phyloP scores from a whole-genome alignment of 2,113 vertebrate species.

The Sprattus sprattus region DNA sequence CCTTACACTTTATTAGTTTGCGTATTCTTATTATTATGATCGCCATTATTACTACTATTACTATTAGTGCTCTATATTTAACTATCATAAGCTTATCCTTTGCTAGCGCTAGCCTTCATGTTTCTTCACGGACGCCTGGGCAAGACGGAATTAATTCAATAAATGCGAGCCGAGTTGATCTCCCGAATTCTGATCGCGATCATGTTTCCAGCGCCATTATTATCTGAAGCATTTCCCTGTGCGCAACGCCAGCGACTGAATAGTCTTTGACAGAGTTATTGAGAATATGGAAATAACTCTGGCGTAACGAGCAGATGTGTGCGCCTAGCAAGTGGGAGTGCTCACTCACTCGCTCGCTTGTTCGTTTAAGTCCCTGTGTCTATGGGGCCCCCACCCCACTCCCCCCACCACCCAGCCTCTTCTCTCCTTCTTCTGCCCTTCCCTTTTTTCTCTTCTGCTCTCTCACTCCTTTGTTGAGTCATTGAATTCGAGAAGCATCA shows the following conservation, averaged over 20 bases:
- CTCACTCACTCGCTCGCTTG: slow-evolving; percentile 16
- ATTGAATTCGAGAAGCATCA: slow-evolving; percentile 42
- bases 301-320: slow-evolving; percentile 57
- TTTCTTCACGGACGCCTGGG: not conserved
- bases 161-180: slow-evolving; percentile 30
- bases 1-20: slow-evolving; percentile 39
- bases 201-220: slow-evolving; percentile 42
- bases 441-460: slow-evolving; percentile 13
- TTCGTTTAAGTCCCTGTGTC: not conserved
- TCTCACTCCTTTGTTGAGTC: slow-evolving; percentile 37
- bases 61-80: slow-evolving; percentile 21
- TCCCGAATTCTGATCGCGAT: slow-evolving; percentile 40
- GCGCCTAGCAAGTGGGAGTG: slow-evolving; percentile 38
- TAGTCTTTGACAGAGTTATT: slow-evolving; percentile 56
- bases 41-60: not conserved
- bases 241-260: slow-evolving; percentile 21
- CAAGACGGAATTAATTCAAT: slow-evolving; percentile 39
- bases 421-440: slow-evolving; percentile 3
- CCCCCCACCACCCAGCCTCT: not conserved
- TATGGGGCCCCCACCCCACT: not conserved
- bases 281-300: slow-evolving; percentile 55
- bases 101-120: slow-evolving; percentile 20
- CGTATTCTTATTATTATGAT: slow-evolving; percentile 39
- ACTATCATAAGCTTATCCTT: slow-evolving; percentile 29
- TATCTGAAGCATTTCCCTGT: slow-evolving; percentile 36